Conservation (phyloP, 2,113 vertebrate genomes). For the Heliornis fulica region DNA sequence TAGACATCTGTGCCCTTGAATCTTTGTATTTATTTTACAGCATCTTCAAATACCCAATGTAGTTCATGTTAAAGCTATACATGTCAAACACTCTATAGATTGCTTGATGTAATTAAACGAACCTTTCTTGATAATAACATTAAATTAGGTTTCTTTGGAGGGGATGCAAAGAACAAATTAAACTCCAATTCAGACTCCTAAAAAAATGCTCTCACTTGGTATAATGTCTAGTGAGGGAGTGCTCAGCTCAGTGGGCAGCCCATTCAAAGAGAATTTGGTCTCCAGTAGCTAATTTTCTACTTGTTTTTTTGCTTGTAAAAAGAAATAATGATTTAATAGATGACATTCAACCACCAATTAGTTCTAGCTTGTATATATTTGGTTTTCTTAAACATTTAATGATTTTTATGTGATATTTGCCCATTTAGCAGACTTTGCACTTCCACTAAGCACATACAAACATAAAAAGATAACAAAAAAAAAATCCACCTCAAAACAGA, state of each 20-base stretch:
- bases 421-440: background rate
- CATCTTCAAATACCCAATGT: background rate
- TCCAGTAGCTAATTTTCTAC: background rate
- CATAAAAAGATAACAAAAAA: background rate
- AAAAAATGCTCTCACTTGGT: background rate
- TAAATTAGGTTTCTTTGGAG: background rate
- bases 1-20: background rate
- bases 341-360: background rate
- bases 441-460: background rate
- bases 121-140: background rate
- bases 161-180: conserved; percentile 8
- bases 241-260: background rate
- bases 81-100: background rate
- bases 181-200: background rate
- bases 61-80: background rate
- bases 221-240: background rate
- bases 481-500: background rate
- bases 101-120: background rate
- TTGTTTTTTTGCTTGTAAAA: background rate
- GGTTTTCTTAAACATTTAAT: background rate
- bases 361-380: background rate
- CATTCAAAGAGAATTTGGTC: background rate
- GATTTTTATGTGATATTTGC: background rate
- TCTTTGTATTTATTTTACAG: background rate
- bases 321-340: background rate